Conservation (phyloP, 2,113 vertebrate species). For the Oncorhynchus nerka region DNA sequence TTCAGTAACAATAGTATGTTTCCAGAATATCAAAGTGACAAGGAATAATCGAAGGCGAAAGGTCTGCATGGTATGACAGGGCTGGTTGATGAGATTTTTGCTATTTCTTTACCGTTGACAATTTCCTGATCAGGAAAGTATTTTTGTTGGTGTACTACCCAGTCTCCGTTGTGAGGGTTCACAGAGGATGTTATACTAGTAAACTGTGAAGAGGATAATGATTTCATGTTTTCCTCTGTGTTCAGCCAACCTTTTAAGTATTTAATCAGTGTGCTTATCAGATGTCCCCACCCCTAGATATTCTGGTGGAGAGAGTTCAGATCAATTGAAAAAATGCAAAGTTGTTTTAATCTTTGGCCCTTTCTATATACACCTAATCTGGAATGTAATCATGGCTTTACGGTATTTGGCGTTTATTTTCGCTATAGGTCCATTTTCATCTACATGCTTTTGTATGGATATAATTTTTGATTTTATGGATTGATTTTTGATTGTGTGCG, state of each 20-base stretch:
- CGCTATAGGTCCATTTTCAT: not conserved
- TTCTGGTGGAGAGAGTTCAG: not conserved
- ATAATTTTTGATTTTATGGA: not conserved
- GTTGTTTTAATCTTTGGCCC: not conserved
- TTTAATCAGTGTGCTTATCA: not conserved
- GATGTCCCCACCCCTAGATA: not conserved
- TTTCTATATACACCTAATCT: slow-evolving; percentile 13
- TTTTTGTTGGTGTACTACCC: not conserved
- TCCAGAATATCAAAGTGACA: no score
- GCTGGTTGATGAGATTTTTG: no score
- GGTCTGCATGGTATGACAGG: no score
- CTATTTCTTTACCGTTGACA: not conserved
- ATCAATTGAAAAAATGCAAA: not conserved
- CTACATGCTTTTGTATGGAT: not conserved
- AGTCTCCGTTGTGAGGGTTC: not conserved
- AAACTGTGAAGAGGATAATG: not conserved
- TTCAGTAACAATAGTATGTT: no score
- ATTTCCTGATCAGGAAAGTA: not conserved
- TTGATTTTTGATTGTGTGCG: not conserved
- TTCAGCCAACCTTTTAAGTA: not conserved
- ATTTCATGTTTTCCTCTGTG: not conserved
- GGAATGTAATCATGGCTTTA: slow-evolving; percentile 26
- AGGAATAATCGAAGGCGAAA: no score
- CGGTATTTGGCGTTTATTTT: slow-evolving; percentile 3
- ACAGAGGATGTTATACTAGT: not conserved